Base-by-base conservation (phyloP, 2,888 invertebrate genomes). In the Plebejus argus region DNA sequence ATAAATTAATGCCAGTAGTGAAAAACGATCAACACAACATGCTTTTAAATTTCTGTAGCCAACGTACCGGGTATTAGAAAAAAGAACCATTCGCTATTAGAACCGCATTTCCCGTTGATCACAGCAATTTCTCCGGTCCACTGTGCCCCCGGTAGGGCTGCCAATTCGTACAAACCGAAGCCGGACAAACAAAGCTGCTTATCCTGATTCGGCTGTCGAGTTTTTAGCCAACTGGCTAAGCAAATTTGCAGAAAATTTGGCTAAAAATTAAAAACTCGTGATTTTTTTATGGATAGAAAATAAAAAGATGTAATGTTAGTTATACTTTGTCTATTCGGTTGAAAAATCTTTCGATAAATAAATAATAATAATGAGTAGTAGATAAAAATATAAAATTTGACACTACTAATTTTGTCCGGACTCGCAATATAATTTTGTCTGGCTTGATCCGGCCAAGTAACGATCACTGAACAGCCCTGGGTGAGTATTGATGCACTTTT, bases 91-190 rank as follows among this genome's bases (percentile, higher is more conserved):
- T 86, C 86, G 87, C 89, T 90, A 90, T 91, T 91, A 90, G 85
- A 88, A 88, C 86, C 86, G 83, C 88, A 90, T 89, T 88, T 89
- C 88, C 88, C 89, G 90, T 92, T 91, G 91, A 90, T 91, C 90
- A 90, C 90, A 84, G 86, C 87, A 86, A 88, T 90, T 89, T 86
- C 89, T 87, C 86, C 84, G 86, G 86, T 89, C 87, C 89, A 86
- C 66, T 18, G 66, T 66, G 6, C 66, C 53, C 53, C 4, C 15
- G 15, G 53, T 53, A 53, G 53, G 53, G 53, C 18, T 53, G 53
- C 18, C 18, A 53, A 53, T 18, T 18, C 18, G 18, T 1, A 7
- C 15, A 53, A 18, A 18, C 53, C 0, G 53, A 53, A 53, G 5
- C 53, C 5, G 53, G 53, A 53, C 53, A 18, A 53, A 18, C 18